phyloP scores from a whole-genome alignment of 2,888 invertebrate species.

The Pterostichus madidus region DNA sequence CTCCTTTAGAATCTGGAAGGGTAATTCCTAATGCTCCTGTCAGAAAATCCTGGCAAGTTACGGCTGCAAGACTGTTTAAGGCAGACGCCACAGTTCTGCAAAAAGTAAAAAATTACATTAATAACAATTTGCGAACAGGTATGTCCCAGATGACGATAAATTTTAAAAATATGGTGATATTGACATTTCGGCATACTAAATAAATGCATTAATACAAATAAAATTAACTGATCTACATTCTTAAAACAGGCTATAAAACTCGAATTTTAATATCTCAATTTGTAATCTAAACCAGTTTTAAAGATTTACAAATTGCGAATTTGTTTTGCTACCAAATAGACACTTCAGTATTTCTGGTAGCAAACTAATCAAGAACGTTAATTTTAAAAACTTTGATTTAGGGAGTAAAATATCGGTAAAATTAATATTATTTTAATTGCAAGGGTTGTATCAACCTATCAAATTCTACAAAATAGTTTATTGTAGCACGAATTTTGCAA shows the following conservation, averaged over 20 bases:
- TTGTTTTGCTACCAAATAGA: not conserved
- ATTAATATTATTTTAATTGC: too few relatives aligned
- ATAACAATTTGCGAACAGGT: not conserved
- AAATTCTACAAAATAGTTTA: too few relatives aligned
- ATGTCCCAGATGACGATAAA: too few relatives aligned
- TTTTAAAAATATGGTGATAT: not conserved
- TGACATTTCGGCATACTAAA: not conserved
- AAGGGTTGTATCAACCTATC: too few relatives aligned
- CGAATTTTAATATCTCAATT: not conserved
- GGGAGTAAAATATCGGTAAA: too few relatives aligned
- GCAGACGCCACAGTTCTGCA: conserved; percentile 96
- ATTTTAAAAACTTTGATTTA: too few relatives aligned
- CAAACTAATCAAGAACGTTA: too few relatives aligned
- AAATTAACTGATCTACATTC: not conserved
- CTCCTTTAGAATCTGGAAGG: conserved; percentile 87
- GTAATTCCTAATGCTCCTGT: conserved; percentile 85
- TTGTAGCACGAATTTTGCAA: too few relatives aligned
- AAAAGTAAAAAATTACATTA: conserved; percentile 64
- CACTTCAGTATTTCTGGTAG: too few relatives aligned
- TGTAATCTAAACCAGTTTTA: conserved; percentile 2
- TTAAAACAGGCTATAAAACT: not conserved
- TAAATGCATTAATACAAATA: not conserved
- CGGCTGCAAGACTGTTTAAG: conserved; percentile 94
- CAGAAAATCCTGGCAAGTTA: conserved; percentile 93
- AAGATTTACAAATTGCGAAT: conserved; percentile 38